Conservation (phyloP, 2,888 invertebrate genomes). For the Caenorhabditis afra region DNA sequence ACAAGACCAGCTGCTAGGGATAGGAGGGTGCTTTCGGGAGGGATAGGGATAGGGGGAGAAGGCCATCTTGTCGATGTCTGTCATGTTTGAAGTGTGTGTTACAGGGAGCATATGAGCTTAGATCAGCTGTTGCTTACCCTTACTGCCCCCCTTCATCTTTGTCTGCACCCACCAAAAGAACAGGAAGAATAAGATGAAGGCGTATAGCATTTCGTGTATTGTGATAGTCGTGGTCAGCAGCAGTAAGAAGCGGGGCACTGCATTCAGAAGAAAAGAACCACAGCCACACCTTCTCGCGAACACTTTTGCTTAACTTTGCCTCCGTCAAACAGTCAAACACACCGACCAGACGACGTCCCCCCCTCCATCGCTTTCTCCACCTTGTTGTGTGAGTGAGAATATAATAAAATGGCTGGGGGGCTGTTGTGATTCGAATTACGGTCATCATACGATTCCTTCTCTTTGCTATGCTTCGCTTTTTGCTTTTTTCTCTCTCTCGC, state of each 20-base stretch:
- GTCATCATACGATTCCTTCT: slow-evolving; percentile 19
- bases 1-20: slow-evolving; percentile 48
- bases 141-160: slow-evolving; percentile 11
- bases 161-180: no score
- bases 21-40: neutral
- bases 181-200: no score
- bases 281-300: slow-evolving; percentile 47
- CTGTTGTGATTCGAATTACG: slow-evolving; percentile 47
- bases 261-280: slow-evolving; percentile 1
- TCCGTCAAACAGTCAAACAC: slow-evolving; percentile 42
- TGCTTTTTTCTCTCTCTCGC: neutral
- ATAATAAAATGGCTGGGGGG: slow-evolving; percentile 48
- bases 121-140: slow-evolving; percentile 50
- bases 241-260: neutral
- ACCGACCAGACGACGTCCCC: slow-evolving; percentile 16
- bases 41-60: no score
- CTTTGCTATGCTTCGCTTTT: neutral
- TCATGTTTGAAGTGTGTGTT: slow-evolving; percentile 39
- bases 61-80: neutral
- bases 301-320: slow-evolving; percentile 53
- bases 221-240: slow-evolving; percentile 4
- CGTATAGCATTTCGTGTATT: no score
- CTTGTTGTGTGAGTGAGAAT: slow-evolving; percentile 51
- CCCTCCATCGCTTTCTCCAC: no score
- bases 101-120: slow-evolving; percentile 36